Base-by-base conservation (phyloP, 2,113 vertebrate genomes). In the Ivindomyrus marchei region DNA sequence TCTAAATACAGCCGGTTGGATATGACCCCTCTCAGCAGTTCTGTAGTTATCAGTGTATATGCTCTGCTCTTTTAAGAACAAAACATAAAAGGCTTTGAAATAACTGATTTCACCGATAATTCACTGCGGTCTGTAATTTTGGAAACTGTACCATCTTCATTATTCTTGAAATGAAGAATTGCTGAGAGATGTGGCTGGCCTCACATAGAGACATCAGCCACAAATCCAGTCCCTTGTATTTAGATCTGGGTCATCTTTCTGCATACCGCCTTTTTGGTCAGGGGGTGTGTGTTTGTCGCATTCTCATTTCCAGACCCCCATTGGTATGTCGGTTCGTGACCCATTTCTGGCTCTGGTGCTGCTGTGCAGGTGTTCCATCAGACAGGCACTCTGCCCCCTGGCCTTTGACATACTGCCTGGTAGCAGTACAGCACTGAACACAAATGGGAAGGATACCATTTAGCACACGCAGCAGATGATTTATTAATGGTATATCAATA, bases 351-450 rank as follows among this genome's bases (percentile, higher is more conserved):
- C 56, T 58, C 15, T 10, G 3, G 52, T 39, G 56, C 49, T 56
- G 87, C 53, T 15, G 27, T 50, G 13, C 56, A 66, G 36, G 52
- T 66, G 36, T 88, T 88, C 87, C 87, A 88, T 88, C 87, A 88
- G 36, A 45, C 87, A 45, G 50, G 47, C n/a, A 53, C 47, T n/a
- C 8, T 39, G 50, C 42, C 21, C 83, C 83, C 45, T 85, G 83
- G 83, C 15, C 36, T 45, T 42, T 47, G 45, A n/a, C 39, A 85
- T 45, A 19, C 15, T 80, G 74, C 74, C 62, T 80, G 74, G 74
- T 42, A 80, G 31, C 74, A 80, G 15, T 80, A 42, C 36, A 42
- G 39, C 74, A 80, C 36, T 17, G 31, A 80, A 42, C 36, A 42
- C 74, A 42, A 42, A 1, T 42, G 74, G 36, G 70, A 39, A 77